Conservation (phyloP, 2,797 vertebrate genomes). For the Neosilurus hyrtlii region DNA sequence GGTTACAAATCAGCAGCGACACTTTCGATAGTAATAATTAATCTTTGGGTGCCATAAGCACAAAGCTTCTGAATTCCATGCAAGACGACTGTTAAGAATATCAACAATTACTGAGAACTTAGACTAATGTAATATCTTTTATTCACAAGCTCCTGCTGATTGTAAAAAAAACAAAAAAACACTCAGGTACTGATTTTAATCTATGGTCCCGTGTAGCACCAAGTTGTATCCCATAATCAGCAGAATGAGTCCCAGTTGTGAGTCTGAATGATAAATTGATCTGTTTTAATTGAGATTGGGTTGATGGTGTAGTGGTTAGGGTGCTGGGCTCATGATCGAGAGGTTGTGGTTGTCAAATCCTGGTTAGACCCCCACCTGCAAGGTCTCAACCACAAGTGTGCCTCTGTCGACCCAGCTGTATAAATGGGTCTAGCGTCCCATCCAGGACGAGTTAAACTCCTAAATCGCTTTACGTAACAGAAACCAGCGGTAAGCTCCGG, state of each 20-base stretch:
- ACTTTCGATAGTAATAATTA: not conserved
- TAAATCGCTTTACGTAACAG: too few relatives aligned
- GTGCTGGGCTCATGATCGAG: too few relatives aligned
- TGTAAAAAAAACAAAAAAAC: not conserved
- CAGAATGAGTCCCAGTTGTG: not conserved
- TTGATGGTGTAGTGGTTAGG: too few relatives aligned
- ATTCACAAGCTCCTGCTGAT: not conserved
- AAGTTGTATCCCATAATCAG: not conserved
- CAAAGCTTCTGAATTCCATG: not conserved
- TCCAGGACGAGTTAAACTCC: too few relatives aligned
- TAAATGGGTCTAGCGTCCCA: too few relatives aligned
- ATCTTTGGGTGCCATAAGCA: not conserved
- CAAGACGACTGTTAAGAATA: not conserved
- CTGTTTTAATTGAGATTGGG: not conserved
- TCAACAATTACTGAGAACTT: not conserved
- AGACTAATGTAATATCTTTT: not conserved
- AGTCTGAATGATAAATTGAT: not conserved
- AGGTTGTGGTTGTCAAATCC: too few relatives aligned
- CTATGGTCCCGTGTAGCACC: not conserved
- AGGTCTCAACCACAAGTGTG: too few relatives aligned
- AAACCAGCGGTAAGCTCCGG: too few relatives aligned
- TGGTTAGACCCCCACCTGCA: too few relatives aligned
- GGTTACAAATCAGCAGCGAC: not conserved
- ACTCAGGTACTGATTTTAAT: not conserved
- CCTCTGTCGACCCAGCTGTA: too few relatives aligned